These are phyloP conservation scores for Coptodon rendalli DNA, from an alignment of 2,113 vertebrate species.

Conservation along the genomic window DNA sequence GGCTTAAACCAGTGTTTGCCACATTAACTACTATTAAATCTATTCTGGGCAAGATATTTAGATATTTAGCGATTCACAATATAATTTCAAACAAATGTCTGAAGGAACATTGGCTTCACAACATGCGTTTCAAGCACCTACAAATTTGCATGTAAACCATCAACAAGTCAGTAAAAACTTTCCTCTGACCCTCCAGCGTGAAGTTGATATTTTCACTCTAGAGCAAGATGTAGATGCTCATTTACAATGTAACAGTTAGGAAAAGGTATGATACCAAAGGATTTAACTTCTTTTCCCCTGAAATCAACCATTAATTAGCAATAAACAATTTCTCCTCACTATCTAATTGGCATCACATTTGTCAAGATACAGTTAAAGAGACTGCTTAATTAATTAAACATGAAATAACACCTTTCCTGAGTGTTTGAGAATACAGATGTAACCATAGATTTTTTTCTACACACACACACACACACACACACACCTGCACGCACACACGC, in stretches of 20 bases:
- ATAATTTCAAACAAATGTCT: neutral
- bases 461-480: neutral
- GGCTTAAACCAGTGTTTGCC: neutral
- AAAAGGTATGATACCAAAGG: slow-evolving; percentile 18
- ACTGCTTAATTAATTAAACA: slow-evolving; percentile 77
- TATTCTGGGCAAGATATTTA: neutral
- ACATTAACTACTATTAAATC: neutral
- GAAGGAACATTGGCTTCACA: neutral
- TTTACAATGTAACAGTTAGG: slow-evolving; percentile 6
- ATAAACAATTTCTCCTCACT: slow-evolving; percentile 66
- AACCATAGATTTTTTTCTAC: slow-evolving; percentile 32
- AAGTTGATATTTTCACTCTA: neutral
- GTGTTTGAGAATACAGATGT: slow-evolving; percentile 75
- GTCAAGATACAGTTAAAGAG: slow-evolving; percentile 72
- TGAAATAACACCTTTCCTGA: slow-evolving; percentile 71
- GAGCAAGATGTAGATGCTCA: neutral
- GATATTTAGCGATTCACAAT: neutral
- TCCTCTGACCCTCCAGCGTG: neutral
- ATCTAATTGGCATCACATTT: slow-evolving; percentile 72
- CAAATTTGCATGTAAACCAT: neutral
- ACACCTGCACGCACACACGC: neutral
- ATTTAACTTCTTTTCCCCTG: slow-evolving; percentile 42
- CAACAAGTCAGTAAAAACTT: neutral
- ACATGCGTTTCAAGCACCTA: rapidly evolving
- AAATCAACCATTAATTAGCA: slow-evolving; percentile 70